Evolutionary conservation across 2,797 vertebrate species (phyloP), one percentile per base, ranked within the genome.

Genomic region (Lagodon rhomboides): DNA sequence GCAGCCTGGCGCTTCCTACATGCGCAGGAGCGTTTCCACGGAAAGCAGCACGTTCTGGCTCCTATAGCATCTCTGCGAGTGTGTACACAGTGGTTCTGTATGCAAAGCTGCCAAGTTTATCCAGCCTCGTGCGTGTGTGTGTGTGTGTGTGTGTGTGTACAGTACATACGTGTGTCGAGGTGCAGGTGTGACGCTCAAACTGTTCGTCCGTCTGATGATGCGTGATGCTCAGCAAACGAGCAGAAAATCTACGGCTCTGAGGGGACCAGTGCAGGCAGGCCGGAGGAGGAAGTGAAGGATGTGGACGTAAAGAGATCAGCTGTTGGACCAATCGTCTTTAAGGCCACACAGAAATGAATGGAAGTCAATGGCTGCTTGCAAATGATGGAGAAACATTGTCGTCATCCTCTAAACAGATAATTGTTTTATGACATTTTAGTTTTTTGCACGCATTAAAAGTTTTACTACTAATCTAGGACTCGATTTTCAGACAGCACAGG

Each of bases 171-270:
- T 22, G 75, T 60, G 4, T 55, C 4, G 1, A 46, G 53, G 68
- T 76, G 69, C 47, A 66, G 56, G 85, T 77, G 73, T 53, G 67
- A 73, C 12, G 49, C 30, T 15, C 20, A 47, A 44, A 77, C 68
- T 23, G 72, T 60, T 63, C 1, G 3, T 80, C 58, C 18, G 43
- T 63, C 63, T 72, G 84, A 71, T 82, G 77, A 77, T 68, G 71
- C 73, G 25, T 56, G 68, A 84, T 76, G 76, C 65, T 84, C 30
- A n/a, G 50, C 76, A 79, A 87, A 88, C 44, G 77, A 90, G 87
- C 85, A 71, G 80, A 82, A 89, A 81, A 77, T 73, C 55, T 63
- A 16, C 77, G 83, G 66, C 73, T 89, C 25, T 80, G 55, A 60
- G 49, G 72, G 60, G 65, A 77, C 72, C 65, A 12, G 61, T 22